Base-by-base conservation (phyloP, 2,888 invertebrate genomes). In the Tillus elongatus region DNA sequence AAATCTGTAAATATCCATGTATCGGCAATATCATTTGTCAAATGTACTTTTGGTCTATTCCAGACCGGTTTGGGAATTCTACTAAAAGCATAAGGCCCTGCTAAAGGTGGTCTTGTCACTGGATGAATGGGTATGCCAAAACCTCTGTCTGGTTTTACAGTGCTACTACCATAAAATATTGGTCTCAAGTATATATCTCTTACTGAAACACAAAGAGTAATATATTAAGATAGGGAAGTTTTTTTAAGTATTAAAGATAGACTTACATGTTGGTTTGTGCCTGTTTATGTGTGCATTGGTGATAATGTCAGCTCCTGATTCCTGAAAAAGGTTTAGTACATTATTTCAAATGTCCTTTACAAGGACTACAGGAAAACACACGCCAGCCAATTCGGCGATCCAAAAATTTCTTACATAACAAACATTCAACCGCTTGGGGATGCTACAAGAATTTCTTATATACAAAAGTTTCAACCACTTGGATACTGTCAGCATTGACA, bases 81-180 rank as follows among this genome's bases (percentile, higher is more conserved):
- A 54, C 89, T 89, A 71, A 90, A 91, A 38, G 90, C 90, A 63
- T 87, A 91, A 15, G 89, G 90, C 15, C 90, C 91, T 11, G 88
- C 89, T 51, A 82, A 67, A 9, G 90, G 88, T 9, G 88, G 83
- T 46, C 87, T 70, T 0, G 80, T 80, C 31, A 77, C 77, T 0
- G 73, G 70, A 54, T 77, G 77, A 28, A 72, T 63, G 44, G 60
- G 54, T 12, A 65, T 42, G 11, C 61, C 64, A 27, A 59, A 56
- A 26, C 67, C 66, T 39, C 60, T 50, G 40, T 67, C 67, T 4
- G 67, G 64, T 49, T 67, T 67, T 3, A 64, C 59, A 2, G 67
- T 67, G 13, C 62, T 63, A 8, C 61, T 53, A n/a, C 60, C 65
- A 37, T 63, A 63, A 39, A 62, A 61, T n/a, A 60, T 54, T 4